Percentiles rank a stretch among this genome's conserved stretches.
Evolutionary conservation across 2,113 vertebrate species (phyloP).

Genomic region (Hepsetus odoe): DNA sequence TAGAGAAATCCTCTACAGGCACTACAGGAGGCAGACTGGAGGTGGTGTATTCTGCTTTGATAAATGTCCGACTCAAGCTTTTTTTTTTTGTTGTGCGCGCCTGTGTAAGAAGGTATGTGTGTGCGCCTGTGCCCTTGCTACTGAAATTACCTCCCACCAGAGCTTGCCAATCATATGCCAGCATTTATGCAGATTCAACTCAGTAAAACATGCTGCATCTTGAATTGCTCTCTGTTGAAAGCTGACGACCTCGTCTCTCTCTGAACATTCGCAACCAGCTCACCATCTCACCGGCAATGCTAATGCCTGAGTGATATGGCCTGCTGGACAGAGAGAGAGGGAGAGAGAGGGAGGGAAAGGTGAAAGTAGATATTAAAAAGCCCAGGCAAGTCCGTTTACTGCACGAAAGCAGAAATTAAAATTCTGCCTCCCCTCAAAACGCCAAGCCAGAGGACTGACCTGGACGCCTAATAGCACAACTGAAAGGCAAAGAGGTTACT

Average conservation of each 20-base stretch:
- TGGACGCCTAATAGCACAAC: conserved; percentile 2
- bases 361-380: conserved; percentile 6
- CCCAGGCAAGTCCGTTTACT: conserved; percentile 15
- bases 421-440: conserved; percentile 37
- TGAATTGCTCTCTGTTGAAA: conserved; percentile 53
- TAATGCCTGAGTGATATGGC: conserved; percentile 57
- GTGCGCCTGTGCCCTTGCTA: conserved; percentile 38
- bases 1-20: not conserved
- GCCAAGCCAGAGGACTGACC: conserved; percentile 32
- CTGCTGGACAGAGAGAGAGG: conserved; percentile 20
- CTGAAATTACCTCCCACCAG: conserved; percentile 45
- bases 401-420: conserved; percentile 40
- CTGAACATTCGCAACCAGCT: conserved; percentile 39
- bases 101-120: not conserved
- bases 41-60: conserved; percentile 25
- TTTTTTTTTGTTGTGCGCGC: conserved; percentile 20
- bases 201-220: conserved; percentile 64
- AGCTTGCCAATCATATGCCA: conserved; percentile 73
- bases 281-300: conserved; percentile 52
- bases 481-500: conserved; percentile 36
- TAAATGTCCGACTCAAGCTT: conserved; percentile 46
- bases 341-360: conserved; percentile 5
- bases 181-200: conserved; percentile 71
- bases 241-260: conserved; percentile 62
- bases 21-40: not conserved